Base-by-base conservation (phyloP, 2,888 invertebrate species). In the Drosophila bunnanda region DNA sequence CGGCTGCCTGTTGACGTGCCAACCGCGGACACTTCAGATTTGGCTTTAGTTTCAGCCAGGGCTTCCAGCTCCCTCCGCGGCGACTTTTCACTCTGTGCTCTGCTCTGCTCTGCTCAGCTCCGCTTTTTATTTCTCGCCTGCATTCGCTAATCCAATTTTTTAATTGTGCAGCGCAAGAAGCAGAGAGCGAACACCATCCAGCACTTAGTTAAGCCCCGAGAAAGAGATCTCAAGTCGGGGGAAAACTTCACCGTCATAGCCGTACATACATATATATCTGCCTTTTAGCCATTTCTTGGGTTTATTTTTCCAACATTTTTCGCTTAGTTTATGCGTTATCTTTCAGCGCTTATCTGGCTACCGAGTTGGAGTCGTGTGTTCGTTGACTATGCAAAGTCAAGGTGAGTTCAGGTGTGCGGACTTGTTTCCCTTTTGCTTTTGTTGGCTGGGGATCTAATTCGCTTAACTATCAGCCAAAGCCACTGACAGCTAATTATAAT, bases 101-200 rank as follows among this genome's bases (percentile, higher is more conserved):
- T 39, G 41, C 38, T 46, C 54, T 12, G 17, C 34, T 57, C 28
- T 6, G 28, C 43, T 43, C 43, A 12, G 43, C 22, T 17, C 38
- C 17, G 39, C 15, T n/a, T 48, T 43, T 70, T 25, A 25, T 57
- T 67, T 72, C 46, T 25, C 41, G 64, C 48, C 48, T 64, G 64
- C 71, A 75, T 59, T 68, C 75, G 79, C 78, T 89, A 85, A 85
- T 85, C 85, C 85, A 83, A 85, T 86, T 82, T 86, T 81, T 81
- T 89, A 85, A 85, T 89, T 85, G 89, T 75, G 66, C 48, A 39
- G 60, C 39, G 43, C 32, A 46, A 39, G 32, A 38, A 52, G 17
- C 44, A 60, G 54, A 17, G 62, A 38, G 54, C 73, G 83, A 78
- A 78, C 81, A 79, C 48, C 72, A 65, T 55, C 76, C 57, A 79